Evolutionary conservation across 2,888 invertebrate species (phyloP), one percentile per base, ranked within the genome.

Genomic region (Palloptera scutellata): DNA sequence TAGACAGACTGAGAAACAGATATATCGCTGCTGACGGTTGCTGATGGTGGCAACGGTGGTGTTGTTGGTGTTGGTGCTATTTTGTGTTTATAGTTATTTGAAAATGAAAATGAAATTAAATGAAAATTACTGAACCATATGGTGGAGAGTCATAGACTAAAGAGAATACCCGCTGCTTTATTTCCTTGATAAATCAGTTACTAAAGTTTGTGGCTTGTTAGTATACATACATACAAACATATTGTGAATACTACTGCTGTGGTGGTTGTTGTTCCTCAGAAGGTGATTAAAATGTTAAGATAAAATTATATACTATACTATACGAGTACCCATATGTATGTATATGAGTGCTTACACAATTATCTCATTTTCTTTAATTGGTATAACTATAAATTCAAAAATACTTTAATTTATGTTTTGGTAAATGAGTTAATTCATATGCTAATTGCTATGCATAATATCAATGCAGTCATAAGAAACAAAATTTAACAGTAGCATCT

Each of bases 171-270:
- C 19, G 60, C 48, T 43, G 65, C 10, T 54, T 43, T 53, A 53
- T 55, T 60, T 54, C 12, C 12, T n/a, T 65, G 43, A 59, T 65
- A 65, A 65, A 59, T 59, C 64, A 48, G 8, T 59, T 43, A 11
- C 17, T 42, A 17, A 30, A 51, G 52, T 17, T n/a, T 17, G 41
- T 17, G 1, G 40, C 2, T 30, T 30, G 30, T 30, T 30, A 30
- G 30, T 30, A 30, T n/a, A n/a, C n/a, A n/a, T n/a, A n/a, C n/a
- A n/a, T n/a, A n/a, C n/a, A n/a, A n/a, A n/a, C n/a, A n/a, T 30
- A 30, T 30, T 30, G 30, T 30, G 30, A 6, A 4, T 30, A 30
- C 30, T 30, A 6, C 30, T 30, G 30, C 30, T 30, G 30, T 30
- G 2, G 30, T 30, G 2, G 30, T 30, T 30, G 30, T 30, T 30